Base-by-base conservation (phyloP, 2,797 vertebrate species). In the Eulemur albifrons region DNA sequence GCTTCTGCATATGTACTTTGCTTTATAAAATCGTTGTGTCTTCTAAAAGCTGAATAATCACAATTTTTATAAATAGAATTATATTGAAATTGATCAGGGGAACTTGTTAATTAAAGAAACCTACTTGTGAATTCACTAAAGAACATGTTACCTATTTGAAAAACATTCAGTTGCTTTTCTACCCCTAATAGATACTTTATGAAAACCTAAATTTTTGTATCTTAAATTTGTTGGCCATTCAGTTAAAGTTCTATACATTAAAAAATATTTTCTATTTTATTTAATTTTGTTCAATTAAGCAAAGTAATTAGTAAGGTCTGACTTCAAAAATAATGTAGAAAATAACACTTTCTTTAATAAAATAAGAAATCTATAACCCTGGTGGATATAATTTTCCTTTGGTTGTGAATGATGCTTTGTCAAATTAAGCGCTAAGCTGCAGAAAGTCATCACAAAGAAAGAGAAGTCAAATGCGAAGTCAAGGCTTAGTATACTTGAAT, bases 51-150 rank as follows among this genome's bases (percentile, higher is more conserved):
- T 80, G 40, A 57, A 94, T 77, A 90, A n/a, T 95, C 54, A 61
- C 80, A 75, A 79, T 81, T 95, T 93, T 97, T 63, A 87, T 72
- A 94, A 97, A 82, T 82, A 45, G 11, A 81, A 65, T 95, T 92
- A 80, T 77, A 67, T 40, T 92, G 57, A 50, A 83, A 89, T 50
- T 88, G 43, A 40, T 48, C 30, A 75, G 38, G 3, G 30, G 40
- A 69, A 91, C 15, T 88, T 85, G 2, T 40, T 90, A 86, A 48
- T 83, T 95, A 88, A 86, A 85, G 25, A 92, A 83, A 73, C 38
- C 48, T 65, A 38, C n/a, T 82, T 72, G n/a, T 80, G 61, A 90
- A 85, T 85, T 93, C 45, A 30, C 88, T 75, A 59, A 82, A 70
- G 32, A 80, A 40, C 38, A 72, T n/a, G 21, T 70, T 72, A 59